phyloP scores from a whole-genome alignment of 2,113 vertebrate genomes.

The Oncorhynchus keta region DNA sequence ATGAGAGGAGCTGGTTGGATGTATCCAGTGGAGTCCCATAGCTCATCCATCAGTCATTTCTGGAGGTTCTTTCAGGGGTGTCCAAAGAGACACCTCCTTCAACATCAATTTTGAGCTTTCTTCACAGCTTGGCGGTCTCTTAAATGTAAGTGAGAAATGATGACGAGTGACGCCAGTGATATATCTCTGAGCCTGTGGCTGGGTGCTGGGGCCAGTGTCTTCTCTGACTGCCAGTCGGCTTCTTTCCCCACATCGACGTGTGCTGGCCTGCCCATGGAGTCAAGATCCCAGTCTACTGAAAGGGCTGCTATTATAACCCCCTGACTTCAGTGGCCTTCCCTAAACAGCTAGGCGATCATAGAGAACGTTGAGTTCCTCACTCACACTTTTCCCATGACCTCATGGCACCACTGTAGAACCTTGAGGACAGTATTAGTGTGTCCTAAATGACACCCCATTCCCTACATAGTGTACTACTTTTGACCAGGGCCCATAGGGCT shows the following conservation, averaged over 20 bases:
- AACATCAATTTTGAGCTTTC: slow-evolving; percentile 26
- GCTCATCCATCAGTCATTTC: slow-evolving; percentile 42
- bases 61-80: slow-evolving; percentile 33
- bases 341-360: not conserved
- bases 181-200: slow-evolving; percentile 17
- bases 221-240: slow-evolving; percentile 42
- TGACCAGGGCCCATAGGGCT: too few relatives aligned
- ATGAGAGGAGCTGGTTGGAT: not conserved
- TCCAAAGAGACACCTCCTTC: slow-evolving; percentile 17
- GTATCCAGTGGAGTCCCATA: not conserved
- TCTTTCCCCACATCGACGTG: slow-evolving; percentile 2
- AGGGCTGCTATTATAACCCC: not conserved
- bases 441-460: too few relatives aligned
- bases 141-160: slow-evolving; percentile 39
- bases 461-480: too few relatives aligned
- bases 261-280: not conserved
- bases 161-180: slow-evolving; percentile 19
- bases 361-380: not conserved
- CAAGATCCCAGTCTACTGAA: slow-evolving; percentile 18
- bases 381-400: not conserved
- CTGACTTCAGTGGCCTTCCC: not conserved
- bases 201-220: not conserved
- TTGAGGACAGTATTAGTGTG: not conserved
- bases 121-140: slow-evolving; percentile 28
- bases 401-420: not conserved